Evolutionary conservation across 2,113 vertebrate genomes (phyloP), one percentile per base, ranked within the genome.

Genomic region (Barbus barbus): DNA sequence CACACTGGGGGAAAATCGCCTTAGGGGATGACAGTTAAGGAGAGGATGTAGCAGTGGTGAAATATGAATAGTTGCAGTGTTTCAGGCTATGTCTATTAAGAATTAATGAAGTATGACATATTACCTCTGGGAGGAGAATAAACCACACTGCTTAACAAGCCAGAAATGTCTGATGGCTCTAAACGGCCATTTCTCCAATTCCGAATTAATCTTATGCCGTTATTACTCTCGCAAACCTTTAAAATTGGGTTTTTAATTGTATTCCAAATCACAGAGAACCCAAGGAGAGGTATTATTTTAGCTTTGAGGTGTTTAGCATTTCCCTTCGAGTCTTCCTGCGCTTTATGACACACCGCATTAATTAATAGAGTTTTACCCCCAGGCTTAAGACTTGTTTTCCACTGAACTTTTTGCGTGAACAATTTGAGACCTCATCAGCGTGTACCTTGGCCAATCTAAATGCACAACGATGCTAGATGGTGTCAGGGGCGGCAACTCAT

Each of bases 1-100:
- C 87, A 86, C 88, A 84, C 88, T 90, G 87, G 73, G 79, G 72
- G 79, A 16, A 65, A 60, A 61, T 85, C 56, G 80, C 86, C 83
- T 83, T 60, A 61, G 44, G 83, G 86, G 67, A 85, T 87, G 75
- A 83, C 80, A 83, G 83, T 60, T 83, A 60, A 72, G 75, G 81
- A 78, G 80, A 87, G 82, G 83, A 83, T 85, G 71, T 72, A 87
- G 38, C 38, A 22, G 38, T 75, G 73, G 81, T 69, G 76, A 77
- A 83, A 74, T 73, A 83, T 9, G 74, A 83, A 83, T 83, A 72
- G 85, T 71, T 86, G 73, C 80, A 78, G 48, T 78, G 83, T 87
- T 82, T 79, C 83, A 75, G 83, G 86, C 82, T 82, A 46, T 76
- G 82, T 83, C 58, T 81, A 83, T 83, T 85, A 83, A 87, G 85